Evolutionary conservation across 2,113 vertebrate species (phyloP), one percentile per base, ranked within the genome.

Genomic region (Cephalopterus ornatus): DNA sequence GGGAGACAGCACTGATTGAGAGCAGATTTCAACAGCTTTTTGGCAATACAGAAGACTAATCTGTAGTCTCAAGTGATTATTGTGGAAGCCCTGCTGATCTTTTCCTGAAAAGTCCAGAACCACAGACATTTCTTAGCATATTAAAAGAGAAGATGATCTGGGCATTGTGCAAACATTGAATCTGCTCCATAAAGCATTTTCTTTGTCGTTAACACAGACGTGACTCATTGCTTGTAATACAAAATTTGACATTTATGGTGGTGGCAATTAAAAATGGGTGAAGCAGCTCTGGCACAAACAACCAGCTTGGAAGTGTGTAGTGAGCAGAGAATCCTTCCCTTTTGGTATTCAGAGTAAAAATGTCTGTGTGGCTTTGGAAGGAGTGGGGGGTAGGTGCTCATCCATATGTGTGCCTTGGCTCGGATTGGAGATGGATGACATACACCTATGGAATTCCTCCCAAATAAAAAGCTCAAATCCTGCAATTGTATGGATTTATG

Each of bases 71-170:
- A 91, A 91, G 70, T 88, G 93, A 95, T 96, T 95, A 75, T 95
- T 95, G 53, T 85, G 92, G 79, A 92, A 97, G 79, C 49, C 70
- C 74, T 92, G 70, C 73, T 59, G 91, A 88, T 87, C 73, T 74
- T 97, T 97, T 96, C 89, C 83, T 97, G 90, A 88, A 88, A 97
- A 97, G 95, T 84, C 85, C 74, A 81, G 93, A 96, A 96, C 67
- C 77, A 76, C 88, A 97, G 89, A 77, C 65, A 96, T 97, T 75
- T 93, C 74, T 50, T 65, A 88, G 56, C 61, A 14, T 91, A 92
- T 95, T 86, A 85, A 92, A 86, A 92, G 95, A 75, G 61, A 93
- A 62, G 26, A 46, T 33, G 23, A 79, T 95, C 92, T 63, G 33
- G 82, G 85, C 84, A 70, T 94, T 82, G 70, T 84, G 49, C 74